These are phyloP conservation scores for Calyptomena viridis DNA, from an alignment of 2,113 vertebrate genomes.

Conservation along the genomic window DNA sequence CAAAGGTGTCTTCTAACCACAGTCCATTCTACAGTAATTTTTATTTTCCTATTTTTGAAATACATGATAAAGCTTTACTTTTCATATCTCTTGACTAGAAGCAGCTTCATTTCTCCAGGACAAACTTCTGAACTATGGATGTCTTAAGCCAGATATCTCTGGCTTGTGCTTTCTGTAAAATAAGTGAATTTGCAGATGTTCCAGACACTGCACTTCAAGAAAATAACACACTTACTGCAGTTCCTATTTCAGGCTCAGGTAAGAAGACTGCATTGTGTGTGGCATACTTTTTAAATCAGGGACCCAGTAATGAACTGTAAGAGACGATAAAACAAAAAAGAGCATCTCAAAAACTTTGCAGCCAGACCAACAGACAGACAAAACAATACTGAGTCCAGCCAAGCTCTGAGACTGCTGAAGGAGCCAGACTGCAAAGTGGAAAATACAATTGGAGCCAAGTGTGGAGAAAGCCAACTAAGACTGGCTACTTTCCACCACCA, in stretches of 20 bases:
- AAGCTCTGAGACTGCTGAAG: not conserved
- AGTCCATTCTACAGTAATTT: not conserved
- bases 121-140: not conserved
- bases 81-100: not conserved
- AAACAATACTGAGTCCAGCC: not conserved
- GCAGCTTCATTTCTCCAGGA: not conserved
- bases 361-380: not conserved
- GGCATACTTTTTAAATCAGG: not conserved
- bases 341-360: not conserved
- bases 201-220: not conserved
- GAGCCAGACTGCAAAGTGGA: constrained; percentile 36
- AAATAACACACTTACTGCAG: not conserved
- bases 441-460: constrained; percentile 1
- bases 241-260: not conserved
- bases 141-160: not conserved
- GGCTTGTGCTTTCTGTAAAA: not conserved
- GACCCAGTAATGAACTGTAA: not conserved
- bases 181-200: not conserved
- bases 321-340: not conserved
- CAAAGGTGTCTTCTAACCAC: not conserved
- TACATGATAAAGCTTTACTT: not conserved
- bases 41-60: not conserved
- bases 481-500: constrained; percentile 26
- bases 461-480: not conserved
- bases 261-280: not conserved